Base-by-base conservation (phyloP, 1,140 invertebrate species). In the Orchestia grillus region DNA sequence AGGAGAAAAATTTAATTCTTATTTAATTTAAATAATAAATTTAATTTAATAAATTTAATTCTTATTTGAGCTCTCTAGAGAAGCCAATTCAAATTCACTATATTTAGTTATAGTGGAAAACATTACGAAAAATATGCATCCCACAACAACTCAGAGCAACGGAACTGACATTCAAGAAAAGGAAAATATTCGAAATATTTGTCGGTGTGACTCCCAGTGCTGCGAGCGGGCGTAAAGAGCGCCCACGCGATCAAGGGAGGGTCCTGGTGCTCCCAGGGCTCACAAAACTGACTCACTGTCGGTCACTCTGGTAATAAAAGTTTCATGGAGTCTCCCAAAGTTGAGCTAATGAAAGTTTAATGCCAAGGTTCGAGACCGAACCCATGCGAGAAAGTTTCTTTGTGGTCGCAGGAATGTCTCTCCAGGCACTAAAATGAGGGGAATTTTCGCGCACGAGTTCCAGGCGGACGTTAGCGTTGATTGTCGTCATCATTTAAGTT, bases 331-430 rank as follows among this genome's bases (percentile, higher is more conserved):
- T 92, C 90, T 42, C 90, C 90, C 90, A 43, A 92, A 92, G 90
- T 92, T 92, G 90, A 92, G 90, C 90, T 92, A 92, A 92, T 92
- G 90, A 92, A 92, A 92, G 90, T 92, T 92, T 92, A 92, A 92
- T 92, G 90, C 90, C 90, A 44, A 92, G 41, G 41, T 43, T 92
- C 40, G 90, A 92, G 90, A 43, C 90, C 90, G 41, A 92, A 92
- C 44, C 90, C 90, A 44, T 92, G 44, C n/a, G 19, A 92, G 43
- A 92, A 92, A 92, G 90, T 92, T 92, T 92, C n/a, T 92, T 92
- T 92, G 90, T 92, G 90, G 90, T 44, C 90, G 43, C 40, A 44
- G 43, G 23, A 92, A 42, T 92, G 90, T 44, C 40, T 92, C 43
- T 92, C 90, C 90, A 44, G 90, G 36, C 87, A n/a, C 36, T 8